Base-by-base conservation (phyloP, 2,113 vertebrate genomes). In the Ibidorhyncha struthersii region DNA sequence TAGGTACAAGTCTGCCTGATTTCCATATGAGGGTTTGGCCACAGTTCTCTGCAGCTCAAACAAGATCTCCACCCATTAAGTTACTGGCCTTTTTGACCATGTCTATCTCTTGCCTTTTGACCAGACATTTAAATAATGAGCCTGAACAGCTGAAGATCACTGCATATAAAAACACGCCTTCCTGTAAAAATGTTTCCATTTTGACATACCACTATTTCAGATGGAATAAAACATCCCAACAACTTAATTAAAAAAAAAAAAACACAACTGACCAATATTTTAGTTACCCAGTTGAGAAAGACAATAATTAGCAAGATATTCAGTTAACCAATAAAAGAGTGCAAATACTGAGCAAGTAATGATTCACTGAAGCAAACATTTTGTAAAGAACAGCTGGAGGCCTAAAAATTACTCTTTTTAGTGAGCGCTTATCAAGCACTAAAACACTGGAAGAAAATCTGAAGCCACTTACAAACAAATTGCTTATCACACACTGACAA, bases 361-460 rank as follows among this genome's bases (percentile, higher is more conserved):
- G 78, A 94, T 88, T 93, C 93, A 94, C 41, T 89, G 77, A 91
- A 79, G 86, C 69, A 89, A 97, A 95, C 80, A 79, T 43, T 86
- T 86, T 94, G 77, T 84, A 76, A 82, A 89, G 83, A 95, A 76
- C 94, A 95, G 86, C 73, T 89, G 77, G 83, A 91, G 40, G 47
- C 62, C 86, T 79, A 90, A 92, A 97, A 97, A 76, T 93, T 47
- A 74, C 76, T 93, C 66, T 59, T 86, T 95, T 90, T 71, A 81
- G 69, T 65, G 49, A 95, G 65, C 18, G 52, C 56, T 92, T 93
- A 86, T 20, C 72, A 86, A 95, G 50, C 50, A 65, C 50, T 92
- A 65, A 91, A 93, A 92, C 69, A 89, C 43, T 89, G 89, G 80
- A 87, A 85, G 66, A 79, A 92, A 95, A 89, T 91, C 52, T 91